Conservation (phyloP, 2,797 vertebrate genomes). For the Neostethus bicornis region DNA sequence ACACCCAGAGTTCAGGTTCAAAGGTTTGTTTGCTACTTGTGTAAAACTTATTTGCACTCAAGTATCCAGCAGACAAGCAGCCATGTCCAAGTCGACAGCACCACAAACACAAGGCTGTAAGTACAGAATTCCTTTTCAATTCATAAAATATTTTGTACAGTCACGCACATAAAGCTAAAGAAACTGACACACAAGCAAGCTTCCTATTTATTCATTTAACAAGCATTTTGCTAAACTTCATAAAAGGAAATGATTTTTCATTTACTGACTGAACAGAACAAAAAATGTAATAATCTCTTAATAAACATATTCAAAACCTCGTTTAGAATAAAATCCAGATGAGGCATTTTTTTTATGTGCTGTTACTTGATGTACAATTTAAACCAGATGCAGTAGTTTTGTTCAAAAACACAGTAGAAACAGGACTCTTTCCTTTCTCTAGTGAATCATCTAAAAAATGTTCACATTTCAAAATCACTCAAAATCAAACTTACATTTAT, state of each 20-base stretch:
- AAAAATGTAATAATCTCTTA: slow-evolving; percentile 1
- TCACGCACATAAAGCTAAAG: neutral
- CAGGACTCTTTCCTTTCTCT: neutral
- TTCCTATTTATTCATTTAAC: neutral
- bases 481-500: slow-evolving; percentile 18
- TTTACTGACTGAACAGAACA: neutral
- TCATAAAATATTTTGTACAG: neutral
- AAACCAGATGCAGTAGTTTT: slow-evolving; percentile 1
- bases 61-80: slow-evolving; percentile 23
- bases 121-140: slow-evolving; percentile 42
- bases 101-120: slow-evolving; percentile 50
- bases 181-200: neutral
- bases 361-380: neutral
- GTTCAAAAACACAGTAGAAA: slow-evolving; percentile 10
- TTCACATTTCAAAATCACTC: slow-evolving; percentile 23
- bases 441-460: slow-evolving; percentile 21
- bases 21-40: slow-evolving; percentile 35
- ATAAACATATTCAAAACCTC: slow-evolving; percentile 10
- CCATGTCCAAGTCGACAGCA: slow-evolving; percentile 52
- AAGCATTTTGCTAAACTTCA: neutral
- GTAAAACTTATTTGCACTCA: slow-evolving; percentile 29
- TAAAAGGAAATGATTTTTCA: neutral
- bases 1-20: slow-evolving; percentile 42
- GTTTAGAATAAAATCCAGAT: neutral
- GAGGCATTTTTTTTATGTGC: neutral